These are phyloP conservation scores for Drosophila mojavensis DNA, from an alignment of 1,140 invertebrate species.

Conservation along the genomic window DNA sequence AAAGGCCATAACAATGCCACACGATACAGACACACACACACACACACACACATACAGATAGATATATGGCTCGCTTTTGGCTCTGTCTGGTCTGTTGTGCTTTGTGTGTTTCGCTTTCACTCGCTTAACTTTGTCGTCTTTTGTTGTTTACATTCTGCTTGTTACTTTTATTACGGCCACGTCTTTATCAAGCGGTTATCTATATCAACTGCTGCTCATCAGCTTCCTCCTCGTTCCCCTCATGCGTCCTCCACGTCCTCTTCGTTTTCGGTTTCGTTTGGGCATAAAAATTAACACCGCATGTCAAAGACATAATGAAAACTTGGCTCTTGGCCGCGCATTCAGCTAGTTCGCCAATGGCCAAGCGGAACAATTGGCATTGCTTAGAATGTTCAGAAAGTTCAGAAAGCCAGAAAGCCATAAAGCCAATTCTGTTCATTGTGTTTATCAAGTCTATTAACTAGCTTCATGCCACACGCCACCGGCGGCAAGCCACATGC, in stretches of 20 bases:
- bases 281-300: conserved; percentile 53
- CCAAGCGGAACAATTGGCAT: conserved; percentile 18
- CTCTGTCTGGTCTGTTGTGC: conserved; percentile 40
- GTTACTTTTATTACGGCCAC: conserved; percentile 38
- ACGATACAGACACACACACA: conserved; percentile 35
- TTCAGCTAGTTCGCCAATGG: conserved; percentile 4
- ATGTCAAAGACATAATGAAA: conserved; percentile 43
- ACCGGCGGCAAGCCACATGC: background rate
- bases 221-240: background rate
- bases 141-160: conserved; percentile 55
- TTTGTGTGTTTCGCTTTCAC: conserved; percentile 68
- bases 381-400: background rate
- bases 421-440: conserved; percentile 20
- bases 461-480: background rate
- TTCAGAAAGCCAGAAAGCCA: conserved; percentile 9
- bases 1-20: conserved; percentile 54
- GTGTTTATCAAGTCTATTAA: conserved; percentile 20
- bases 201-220: background rate
- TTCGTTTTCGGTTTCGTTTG: conserved; percentile 10
- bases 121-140: conserved; percentile 64
- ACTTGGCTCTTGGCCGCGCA: conserved; percentile 17
- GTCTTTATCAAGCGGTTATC: conserved; percentile 33
- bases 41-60: conserved; percentile 11
- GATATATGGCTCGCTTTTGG: conserved; percentile 33
- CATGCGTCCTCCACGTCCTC: background rate